Percentiles rank a stretch among this genome's conserved stretches.
phyloP scores from a whole-genome alignment of 2,888 invertebrate species.

The Cantharis flavilabris region DNA sequence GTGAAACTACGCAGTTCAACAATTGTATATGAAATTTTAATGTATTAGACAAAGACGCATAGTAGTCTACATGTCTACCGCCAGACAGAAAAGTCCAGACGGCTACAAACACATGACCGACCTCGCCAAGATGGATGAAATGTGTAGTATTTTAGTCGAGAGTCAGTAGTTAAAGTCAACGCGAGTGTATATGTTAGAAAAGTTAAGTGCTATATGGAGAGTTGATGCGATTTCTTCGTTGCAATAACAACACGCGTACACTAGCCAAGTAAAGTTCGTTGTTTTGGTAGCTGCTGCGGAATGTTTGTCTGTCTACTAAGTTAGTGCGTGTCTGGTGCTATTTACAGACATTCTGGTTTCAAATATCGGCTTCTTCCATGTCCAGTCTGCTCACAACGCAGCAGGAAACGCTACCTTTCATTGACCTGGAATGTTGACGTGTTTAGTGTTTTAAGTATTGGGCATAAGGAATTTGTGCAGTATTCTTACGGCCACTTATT shows the following conservation, averaged over 20 bases:
- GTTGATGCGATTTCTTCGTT: slow-evolving; percentile 5
- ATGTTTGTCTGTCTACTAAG: slow-evolving; percentile 31
- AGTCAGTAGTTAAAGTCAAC: slow-evolving; percentile 15
- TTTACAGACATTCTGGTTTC: slow-evolving; percentile 32
- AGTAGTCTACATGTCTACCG: slow-evolving; percentile 27
- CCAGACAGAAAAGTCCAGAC: slow-evolving; percentile 45
- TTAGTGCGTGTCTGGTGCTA: slow-evolving; percentile 32
- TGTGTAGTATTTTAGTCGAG: slow-evolving; percentile 33
- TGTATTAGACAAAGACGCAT: slow-evolving; percentile 30
- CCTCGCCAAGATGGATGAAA: slow-evolving; percentile 48
- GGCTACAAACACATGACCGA: slow-evolving; percentile 50
- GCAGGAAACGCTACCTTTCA: slow-evolving; percentile 41
- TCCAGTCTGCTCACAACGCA: slow-evolving; percentile 27
- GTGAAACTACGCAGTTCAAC: slow-evolving; percentile 1
- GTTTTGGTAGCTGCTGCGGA: slow-evolving; percentile 25
- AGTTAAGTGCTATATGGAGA: slow-evolving; percentile 4
- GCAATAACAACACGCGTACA: slow-evolving; percentile 17
- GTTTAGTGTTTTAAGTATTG: slow-evolving; percentile 46
- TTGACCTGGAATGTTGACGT: slow-evolving; percentile 50
- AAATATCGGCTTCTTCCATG: slow-evolving; percentile 27
- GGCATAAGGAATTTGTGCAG: slow-evolving; percentile 53
- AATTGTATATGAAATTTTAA: slow-evolving; percentile 23
- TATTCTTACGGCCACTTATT: slow-evolving; percentile 51
- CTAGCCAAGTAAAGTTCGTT: slow-evolving; percentile 19
- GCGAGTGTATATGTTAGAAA: slow-evolving; percentile 15